A percentile compares a stretch with the other conserved stretches of the same genome.
phyloP scores from a whole-genome alignment of 30 jellyfish, hydroid and myxozoan genomes.

The Pelagia noctiluca region DNA sequence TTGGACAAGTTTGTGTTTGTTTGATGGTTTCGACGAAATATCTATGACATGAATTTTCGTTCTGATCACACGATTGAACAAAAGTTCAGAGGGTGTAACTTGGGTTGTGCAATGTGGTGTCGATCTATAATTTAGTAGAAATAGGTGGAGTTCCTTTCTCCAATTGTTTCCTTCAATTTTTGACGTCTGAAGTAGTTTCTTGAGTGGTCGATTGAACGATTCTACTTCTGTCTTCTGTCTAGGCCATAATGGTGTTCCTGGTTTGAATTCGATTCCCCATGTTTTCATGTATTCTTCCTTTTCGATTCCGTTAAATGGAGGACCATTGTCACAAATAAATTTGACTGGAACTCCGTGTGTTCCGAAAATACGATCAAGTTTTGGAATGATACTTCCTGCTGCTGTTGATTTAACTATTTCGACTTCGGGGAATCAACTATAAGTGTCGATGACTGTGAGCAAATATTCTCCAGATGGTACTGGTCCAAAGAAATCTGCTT shows the following conservation, averaged over 20 bases:
- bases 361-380: constrained; percentile 45
- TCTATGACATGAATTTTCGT: neutral
- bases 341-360: constrained; percentile 56
- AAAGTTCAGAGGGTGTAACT: constrained; percentile 14
- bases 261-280: constrained; percentile 46
- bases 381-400: constrained; percentile 51
- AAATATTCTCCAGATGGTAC: constrained; percentile 57
- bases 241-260: constrained; percentile 59
- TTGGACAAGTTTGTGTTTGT: constrained; percentile 16
- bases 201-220: neutral
- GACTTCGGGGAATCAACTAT: constrained; percentile 40
- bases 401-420: constrained; percentile 42
- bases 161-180: constrained; percentile 34
- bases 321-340: constrained; percentile 48
- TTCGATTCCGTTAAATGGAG: constrained; percentile 51
- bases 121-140: constrained; percentile 23
- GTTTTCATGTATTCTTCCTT: constrained; percentile 29
- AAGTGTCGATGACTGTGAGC: constrained; percentile 36
- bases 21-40: neutral
- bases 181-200: constrained; percentile 41
- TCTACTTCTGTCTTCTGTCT: constrained; percentile 21
- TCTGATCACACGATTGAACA: neutral
- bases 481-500: constrained; percentile 49
- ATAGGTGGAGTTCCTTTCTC: constrained; percentile 25
- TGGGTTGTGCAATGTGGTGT: constrained; percentile 42